phyloP scores from a whole-genome alignment of 2,888 invertebrate species.

The Falcaria lacertinaria region DNA sequence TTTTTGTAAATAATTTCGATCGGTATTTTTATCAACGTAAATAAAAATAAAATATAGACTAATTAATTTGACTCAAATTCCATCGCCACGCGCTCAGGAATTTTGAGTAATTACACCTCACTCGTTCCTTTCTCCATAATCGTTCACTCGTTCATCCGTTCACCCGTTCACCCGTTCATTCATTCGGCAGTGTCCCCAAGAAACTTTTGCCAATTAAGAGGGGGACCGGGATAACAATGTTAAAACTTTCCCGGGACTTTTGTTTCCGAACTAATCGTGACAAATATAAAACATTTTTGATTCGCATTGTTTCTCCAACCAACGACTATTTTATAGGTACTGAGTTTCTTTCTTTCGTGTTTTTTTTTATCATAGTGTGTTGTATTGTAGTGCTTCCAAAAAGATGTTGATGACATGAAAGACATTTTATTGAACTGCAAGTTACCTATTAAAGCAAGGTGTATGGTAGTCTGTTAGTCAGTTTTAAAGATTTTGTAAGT shows the following conservation, averaged over 20 bases:
- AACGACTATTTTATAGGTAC: slow-evolving; percentile 2
- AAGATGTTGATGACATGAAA: too few relatives aligned
- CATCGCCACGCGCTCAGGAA: slow-evolving; percentile 25
- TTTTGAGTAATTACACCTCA: slow-evolving; percentile 55
- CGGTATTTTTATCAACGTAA: too few relatives aligned
- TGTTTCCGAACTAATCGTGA: slow-evolving; percentile 47
- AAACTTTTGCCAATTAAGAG: slow-evolving; percentile 52
- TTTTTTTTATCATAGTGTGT: too few relatives aligned
- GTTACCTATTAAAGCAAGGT: too few relatives aligned
- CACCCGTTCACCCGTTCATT: slow-evolving; percentile 28
- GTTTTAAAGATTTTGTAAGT: too few relatives aligned
- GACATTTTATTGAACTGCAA: too few relatives aligned
- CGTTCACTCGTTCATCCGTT: slow-evolving; percentile 51
- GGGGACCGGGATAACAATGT: slow-evolving; percentile 38
- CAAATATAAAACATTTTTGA: slow-evolving; percentile 34
- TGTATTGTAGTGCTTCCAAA: too few relatives aligned
- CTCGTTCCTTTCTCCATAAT: slow-evolving; percentile 39
- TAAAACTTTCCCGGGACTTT: slow-evolving; percentile 43
- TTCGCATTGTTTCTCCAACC: slow-evolving; percentile 20
- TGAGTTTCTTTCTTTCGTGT: neutral
- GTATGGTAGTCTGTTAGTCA: too few relatives aligned
- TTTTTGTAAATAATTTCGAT: too few relatives aligned
- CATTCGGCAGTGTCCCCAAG: slow-evolving; percentile 23
- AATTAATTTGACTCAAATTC: neutral
- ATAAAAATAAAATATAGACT: too few relatives aligned